Evolutionary conservation across 2,113 vertebrate species (phyloP).

Genomic region (Plectropomus leopardus): DNA sequence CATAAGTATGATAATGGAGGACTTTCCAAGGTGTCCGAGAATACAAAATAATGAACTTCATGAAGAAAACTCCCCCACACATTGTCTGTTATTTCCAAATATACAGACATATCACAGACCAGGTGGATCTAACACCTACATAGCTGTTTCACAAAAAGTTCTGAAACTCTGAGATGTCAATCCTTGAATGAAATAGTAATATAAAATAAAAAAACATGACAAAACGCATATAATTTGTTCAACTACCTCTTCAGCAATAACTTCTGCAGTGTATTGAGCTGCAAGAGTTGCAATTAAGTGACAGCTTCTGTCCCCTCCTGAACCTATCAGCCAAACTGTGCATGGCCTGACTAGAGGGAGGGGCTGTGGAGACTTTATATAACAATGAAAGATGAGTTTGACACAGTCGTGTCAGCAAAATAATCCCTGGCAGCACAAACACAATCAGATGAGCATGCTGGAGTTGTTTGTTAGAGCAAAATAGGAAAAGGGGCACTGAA

Average conservation of each 20-base stretch:
- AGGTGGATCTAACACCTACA: not conserved
- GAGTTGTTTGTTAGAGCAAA: constrained; percentile 1
- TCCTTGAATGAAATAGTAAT: not conserved
- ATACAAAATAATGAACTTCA: not conserved
- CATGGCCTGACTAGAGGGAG: constrained; percentile 4
- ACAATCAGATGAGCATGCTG: constrained; percentile 25
- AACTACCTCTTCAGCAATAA: not conserved
- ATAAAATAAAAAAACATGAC: not conserved
- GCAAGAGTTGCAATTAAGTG: constrained; percentile 5
- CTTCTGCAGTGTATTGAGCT: too few relatives aligned
- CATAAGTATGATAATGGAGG: not conserved
- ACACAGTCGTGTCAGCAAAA: constrained; percentile 21
- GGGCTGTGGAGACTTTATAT: constrained; percentile 22
- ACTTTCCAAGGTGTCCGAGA: too few relatives aligned
- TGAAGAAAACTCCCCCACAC: not conserved
- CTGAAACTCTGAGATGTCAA: not conserved
- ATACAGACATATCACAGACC: not conserved
- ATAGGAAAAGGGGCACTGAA: not conserved
- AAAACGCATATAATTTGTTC: not conserved
- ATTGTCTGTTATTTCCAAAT: not conserved
- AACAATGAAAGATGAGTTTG: constrained; percentile 42
- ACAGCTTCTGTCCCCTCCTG: constrained; percentile 4
- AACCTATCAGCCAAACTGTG: constrained; percentile 31
- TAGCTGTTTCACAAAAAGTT: not conserved
- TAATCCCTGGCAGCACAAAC: constrained; percentile 20